Percentiles rank a stretch among this genome's conserved stretches.
phyloP scores from a whole-genome alignment of 2,888 invertebrate genomes.

The Drosophila sordidapex region DNA sequence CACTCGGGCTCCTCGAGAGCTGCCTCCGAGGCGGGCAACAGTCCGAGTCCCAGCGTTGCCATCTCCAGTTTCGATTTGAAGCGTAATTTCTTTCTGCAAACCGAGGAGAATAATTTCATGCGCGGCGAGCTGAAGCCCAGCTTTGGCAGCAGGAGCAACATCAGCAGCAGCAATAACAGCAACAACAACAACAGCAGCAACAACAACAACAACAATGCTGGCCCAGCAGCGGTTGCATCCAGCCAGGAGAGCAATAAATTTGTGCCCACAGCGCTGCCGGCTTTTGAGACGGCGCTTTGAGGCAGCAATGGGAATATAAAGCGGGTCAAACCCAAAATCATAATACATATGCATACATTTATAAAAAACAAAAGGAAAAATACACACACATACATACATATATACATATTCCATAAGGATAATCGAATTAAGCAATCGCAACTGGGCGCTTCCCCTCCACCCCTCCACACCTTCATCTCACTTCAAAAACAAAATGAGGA shows the following conservation, averaged over 20 bases:
- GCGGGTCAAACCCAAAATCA: conserved; percentile 67
- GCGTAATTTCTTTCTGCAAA: conserved; percentile 84
- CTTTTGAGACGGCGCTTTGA: conserved; percentile 81
- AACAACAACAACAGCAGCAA: conserved; percentile 3
- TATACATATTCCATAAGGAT: conserved; percentile 68
- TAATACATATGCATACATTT: conserved; percentile 45
- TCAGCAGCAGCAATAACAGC: conserved; percentile 1
- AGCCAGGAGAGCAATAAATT: conserved; percentile 50
- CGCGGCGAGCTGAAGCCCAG: conserved; percentile 82
- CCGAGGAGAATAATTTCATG: conserved; percentile 85
- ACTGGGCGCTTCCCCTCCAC: conserved; percentile 34
- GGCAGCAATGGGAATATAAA: conserved; percentile 2
- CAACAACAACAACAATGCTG: conserved; percentile 1
- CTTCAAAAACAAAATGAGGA: conserved; percentile 15
- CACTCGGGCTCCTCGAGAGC: conserved; percentile 86
- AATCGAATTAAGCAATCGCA: conserved; percentile 60
- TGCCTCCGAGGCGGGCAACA: conserved; percentile 84
- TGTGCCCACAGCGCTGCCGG: conserved; percentile 67
- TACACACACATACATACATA: conserved; percentile 23
- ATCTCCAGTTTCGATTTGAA: conserved; percentile 81
- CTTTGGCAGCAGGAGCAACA: conserved; percentile 47
- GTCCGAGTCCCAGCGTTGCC: conserved; percentile 51
- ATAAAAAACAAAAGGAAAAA: not conserved
- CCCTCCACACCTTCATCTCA: conserved; percentile 2
- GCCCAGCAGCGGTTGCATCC: not conserved